Evolutionary conservation across 2,888 invertebrate species (phyloP).

Genomic region (Apoda limacodes): DNA sequence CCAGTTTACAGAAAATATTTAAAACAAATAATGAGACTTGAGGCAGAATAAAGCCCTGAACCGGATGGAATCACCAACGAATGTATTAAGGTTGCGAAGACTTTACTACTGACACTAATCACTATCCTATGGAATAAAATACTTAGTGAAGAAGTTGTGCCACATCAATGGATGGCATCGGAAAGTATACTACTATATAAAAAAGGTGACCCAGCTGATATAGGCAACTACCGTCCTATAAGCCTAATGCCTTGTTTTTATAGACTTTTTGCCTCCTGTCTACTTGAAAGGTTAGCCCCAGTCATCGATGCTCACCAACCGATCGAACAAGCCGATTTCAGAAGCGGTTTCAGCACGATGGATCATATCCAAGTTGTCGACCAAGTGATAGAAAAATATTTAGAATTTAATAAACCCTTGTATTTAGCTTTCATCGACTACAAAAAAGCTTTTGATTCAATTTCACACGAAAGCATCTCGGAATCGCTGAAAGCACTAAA

Average conservation of each 20-base stretch:
- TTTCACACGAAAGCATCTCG: too few relatives aligned
- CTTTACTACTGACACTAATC: constrained; percentile 14
- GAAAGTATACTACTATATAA: constrained; percentile 19
- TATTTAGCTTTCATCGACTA: too few relatives aligned
- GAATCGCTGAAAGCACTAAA: constrained; percentile 7
- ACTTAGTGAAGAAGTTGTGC: constrained; percentile 13
- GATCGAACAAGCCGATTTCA: constrained; percentile 13
- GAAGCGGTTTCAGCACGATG: constrained; percentile 10
- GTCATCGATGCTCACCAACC: constrained; percentile 9
- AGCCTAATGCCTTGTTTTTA: constrained; percentile 5
- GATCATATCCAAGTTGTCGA: constrained; percentile 12
- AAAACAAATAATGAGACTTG: constrained; percentile 14
- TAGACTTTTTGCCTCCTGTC: constrained; percentile 3
- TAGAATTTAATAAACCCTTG: too few relatives aligned
- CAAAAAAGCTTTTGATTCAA: too few relatives aligned
- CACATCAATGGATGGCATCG: constrained; percentile 15
- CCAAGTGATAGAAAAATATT: too few relatives aligned
- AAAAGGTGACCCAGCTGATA: too few relatives aligned
- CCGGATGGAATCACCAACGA: too few relatives aligned
- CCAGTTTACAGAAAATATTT: constrained; percentile 3
- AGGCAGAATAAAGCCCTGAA: constrained; percentile 17
- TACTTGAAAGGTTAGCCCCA: too few relatives aligned
- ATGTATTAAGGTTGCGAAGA: constrained; percentile 4
- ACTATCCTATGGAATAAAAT: constrained; percentile 19
- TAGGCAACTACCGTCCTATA: constrained; percentile 16